Base-by-base conservation (phyloP, 64 coral and sea anemone species). In the Actinia tenebrosa region DNA sequence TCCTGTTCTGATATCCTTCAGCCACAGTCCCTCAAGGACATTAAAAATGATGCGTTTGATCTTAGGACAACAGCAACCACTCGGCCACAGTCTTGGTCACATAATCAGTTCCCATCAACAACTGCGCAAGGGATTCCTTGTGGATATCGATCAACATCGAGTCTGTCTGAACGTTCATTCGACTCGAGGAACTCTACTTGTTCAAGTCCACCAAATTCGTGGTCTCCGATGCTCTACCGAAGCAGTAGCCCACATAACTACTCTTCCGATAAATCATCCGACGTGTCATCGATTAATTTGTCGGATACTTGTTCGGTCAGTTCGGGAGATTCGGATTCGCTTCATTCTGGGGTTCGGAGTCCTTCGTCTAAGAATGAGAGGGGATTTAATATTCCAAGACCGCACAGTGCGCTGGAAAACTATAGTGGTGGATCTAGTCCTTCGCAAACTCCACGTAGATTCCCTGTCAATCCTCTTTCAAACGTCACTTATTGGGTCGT, bases 271-370 rank as follows among this genome's bases (percentile, higher is more conserved):
- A 52, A 42, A 45, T 83, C 75, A 27, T 44, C 18, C 64, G 84
- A 89, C 11, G 88, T 58, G 60, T 45, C 83, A 26, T 91, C 89
- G 7, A 71, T 86, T 45, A 53, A 72, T 22, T 86, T 91, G 61
- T 91, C 89, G 64, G 89, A 91, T 37, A 86, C 83, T 17, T 91
- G 89, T 58, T 91, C 89, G 16, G 89, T 85, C 59, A 86, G 89
- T 85, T 91, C 89, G 17, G 88, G 88, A 7, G 89, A 91, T 86
- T 91, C 89, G 14, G 89, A 91, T 46, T 84, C 84, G 1, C 23
- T 89, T n/a, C 71, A 63, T 7, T 66, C 84, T 1, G 88, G 88
- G 14, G 86, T 86, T 64, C 89, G 50, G 46, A 81, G 79, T 53
- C 79, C 79, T 43, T 75, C 69, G 11, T 13, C 43, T 10, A 75